phyloP scores from a whole-genome alignment of 2,888 invertebrate species.

The Clostera curtula region DNA sequence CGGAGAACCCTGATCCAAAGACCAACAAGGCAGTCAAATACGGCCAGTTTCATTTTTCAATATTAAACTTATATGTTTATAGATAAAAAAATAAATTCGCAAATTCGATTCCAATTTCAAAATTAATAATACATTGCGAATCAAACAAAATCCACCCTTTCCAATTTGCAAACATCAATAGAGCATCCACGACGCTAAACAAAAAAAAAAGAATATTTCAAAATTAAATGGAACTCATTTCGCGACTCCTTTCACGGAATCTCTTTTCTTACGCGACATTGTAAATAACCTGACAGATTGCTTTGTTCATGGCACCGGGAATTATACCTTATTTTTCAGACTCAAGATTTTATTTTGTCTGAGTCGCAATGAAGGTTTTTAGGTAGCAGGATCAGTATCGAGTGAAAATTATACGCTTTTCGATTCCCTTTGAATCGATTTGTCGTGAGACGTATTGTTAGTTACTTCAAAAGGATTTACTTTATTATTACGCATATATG shows the following conservation, averaged over 20 bases:
- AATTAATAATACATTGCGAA: slow-evolving; percentile 12
- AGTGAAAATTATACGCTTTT: slow-evolving; percentile 51
- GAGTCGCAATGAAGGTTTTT: slow-evolving; percentile 13
- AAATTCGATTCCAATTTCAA: slow-evolving; percentile 11
- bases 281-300: slow-evolving; percentile 51
- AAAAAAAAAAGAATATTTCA: slow-evolving; percentile 35
- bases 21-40: no score
- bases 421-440: slow-evolving; percentile 57
- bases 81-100: slow-evolving; percentile 16
- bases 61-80: no score
- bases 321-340: background rate
- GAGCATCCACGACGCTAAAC: slow-evolving; percentile 17
- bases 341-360: no score
- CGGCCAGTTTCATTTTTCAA: no score
- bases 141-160: slow-evolving; percentile 12
- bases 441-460: slow-evolving; percentile 44
- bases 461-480: slow-evolving; percentile 59
- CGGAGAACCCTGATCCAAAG: no score
- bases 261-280: slow-evolving; percentile 39
- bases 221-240: slow-evolving; percentile 60
- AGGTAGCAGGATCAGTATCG: slow-evolving; percentile 51
- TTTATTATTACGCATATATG: slow-evolving; percentile 56
- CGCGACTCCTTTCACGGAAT: slow-evolving; percentile 47
- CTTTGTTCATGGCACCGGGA: background rate
- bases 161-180: slow-evolving; percentile 34